These are phyloP conservation scores for Takifugu rubripes DNA, from an alignment of 2,797 vertebrate genomes.

Conservation along the genomic window DNA sequence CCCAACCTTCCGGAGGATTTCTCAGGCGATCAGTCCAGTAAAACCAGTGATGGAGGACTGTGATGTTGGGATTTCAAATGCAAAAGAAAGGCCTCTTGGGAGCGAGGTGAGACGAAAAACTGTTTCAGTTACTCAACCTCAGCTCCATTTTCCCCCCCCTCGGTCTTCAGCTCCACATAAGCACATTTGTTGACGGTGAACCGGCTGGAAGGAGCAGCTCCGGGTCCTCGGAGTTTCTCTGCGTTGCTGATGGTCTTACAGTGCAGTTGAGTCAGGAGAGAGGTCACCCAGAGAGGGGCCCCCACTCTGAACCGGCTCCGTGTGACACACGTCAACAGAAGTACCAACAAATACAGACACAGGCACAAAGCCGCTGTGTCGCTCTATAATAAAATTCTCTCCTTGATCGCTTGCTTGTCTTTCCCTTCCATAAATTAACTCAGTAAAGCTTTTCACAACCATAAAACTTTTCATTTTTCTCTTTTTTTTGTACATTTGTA, in stretches of 20 bases:
- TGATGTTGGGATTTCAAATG: slow-evolving; percentile 52
- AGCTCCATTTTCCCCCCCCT: slow-evolving; percentile 10
- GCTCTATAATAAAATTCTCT: slow-evolving; percentile 51
- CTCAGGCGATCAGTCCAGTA: slow-evolving; percentile 71
- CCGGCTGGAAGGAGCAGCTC: slow-evolving; percentile 31
- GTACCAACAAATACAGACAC: slow-evolving; percentile 65
- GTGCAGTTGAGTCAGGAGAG: slow-evolving; percentile 23
- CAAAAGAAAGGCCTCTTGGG: slow-evolving; percentile 36
- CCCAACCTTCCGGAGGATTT: slow-evolving; percentile 79
- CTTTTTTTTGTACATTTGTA: slow-evolving; percentile 73
- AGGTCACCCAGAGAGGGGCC: slow-evolving; percentile 28
- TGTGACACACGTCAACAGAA: slow-evolving; percentile 52
- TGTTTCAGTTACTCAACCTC: slow-evolving; percentile 40
- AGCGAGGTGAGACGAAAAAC: slow-evolving; percentile 46
- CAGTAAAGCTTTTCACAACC: slow-evolving; percentile 78
- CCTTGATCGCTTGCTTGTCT: slow-evolving; percentile 60
- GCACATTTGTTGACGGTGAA: too few relatives aligned
- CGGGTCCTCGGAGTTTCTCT: slow-evolving; percentile 26
- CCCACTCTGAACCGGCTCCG: slow-evolving; percentile 42
- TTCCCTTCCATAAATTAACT: slow-evolving; percentile 63
- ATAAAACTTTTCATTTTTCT: slow-evolving; percentile 60
- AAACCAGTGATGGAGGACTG: slow-evolving; percentile 63
- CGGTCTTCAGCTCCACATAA: too few relatives aligned
- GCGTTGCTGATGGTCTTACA: slow-evolving; percentile 19
- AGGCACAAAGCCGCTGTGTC: slow-evolving; percentile 62